These are phyloP conservation scores for Halocynthia aurantium DNA, from an alignment of 23 tunicate genomes.

Conservation along the genomic window DNA sequence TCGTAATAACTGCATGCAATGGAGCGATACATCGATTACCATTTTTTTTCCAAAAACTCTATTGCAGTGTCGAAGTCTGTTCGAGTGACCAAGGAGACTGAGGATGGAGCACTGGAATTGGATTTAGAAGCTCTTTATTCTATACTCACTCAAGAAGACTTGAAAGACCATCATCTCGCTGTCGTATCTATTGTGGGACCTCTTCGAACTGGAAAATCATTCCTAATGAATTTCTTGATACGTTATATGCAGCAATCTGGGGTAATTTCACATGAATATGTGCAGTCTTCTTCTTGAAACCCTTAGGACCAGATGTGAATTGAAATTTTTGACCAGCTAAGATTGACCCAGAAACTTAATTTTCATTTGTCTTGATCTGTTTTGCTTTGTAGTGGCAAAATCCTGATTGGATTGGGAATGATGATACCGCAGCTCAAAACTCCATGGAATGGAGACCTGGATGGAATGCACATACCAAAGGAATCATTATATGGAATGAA, in stretches of 20 bases:
- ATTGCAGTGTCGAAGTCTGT: no score
- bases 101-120: neutral
- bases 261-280: slow-evolving; percentile 3
- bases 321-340: neutral
- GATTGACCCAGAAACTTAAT: no score
- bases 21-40: no score
- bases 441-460: slow-evolving; percentile 13
- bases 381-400: slow-evolving; percentile 7
- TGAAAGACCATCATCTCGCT: slow-evolving; percentile 4
- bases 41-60: no score
- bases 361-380: neutral
- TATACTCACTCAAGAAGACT: neutral
- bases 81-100: no score
- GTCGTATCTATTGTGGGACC: slow-evolving; percentile 14
- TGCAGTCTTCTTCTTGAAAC: neutral
- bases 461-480: slow-evolving; percentile 9
- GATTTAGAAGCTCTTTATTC: neutral
- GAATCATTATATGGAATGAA: slow-evolving; percentile 21
- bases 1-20: no score
- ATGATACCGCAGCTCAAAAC: neutral
- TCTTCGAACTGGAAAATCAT: slow-evolving; percentile 20
- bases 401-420: slow-evolving; percentile 13
- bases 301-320: neutral
- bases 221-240: slow-evolving; percentile 5
- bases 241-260: slow-evolving; percentile 4